Evolutionary conservation across 2,797 vertebrate species (phyloP).

Genomic region (Agapornis canus): DNA sequence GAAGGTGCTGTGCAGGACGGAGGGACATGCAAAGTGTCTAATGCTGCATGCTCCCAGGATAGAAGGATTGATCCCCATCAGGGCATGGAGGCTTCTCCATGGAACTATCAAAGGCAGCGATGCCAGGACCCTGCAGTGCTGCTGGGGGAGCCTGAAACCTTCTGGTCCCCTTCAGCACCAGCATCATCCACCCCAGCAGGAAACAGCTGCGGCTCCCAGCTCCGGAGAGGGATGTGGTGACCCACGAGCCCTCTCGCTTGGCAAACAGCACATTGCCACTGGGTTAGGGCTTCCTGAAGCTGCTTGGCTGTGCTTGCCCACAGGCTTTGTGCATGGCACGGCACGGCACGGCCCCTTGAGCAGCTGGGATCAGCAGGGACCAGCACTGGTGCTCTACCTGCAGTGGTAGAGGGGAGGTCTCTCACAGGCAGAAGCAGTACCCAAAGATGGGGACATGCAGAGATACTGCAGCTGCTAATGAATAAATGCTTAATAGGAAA

Average conservation of each 20-base stretch:
- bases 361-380: background rate
- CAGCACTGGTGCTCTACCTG: too few relatives aligned
- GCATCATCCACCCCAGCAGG: background rate
- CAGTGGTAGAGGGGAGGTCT: background rate
- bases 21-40: fast-evolving
- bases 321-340: fast-evolving
- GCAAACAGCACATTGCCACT: background rate
- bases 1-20: background rate
- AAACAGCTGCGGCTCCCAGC: background rate
- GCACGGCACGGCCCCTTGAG: too few relatives aligned
- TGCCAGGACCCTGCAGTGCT: fast-evolving
- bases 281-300: background rate
- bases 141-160: background rate
- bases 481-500: background rate
- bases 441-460: fast-evolving
- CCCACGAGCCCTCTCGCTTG: background rate
- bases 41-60: fast-evolving
- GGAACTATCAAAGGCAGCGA: fast-evolving
- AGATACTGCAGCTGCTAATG: background rate
- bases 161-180: fast-evolving
- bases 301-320: fast-evolving
- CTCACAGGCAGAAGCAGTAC: background rate
- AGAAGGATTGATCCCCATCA: background rate
- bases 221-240: background rate
- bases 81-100: fast-evolving